Conservation (phyloP, 2,888 invertebrate genomes). For the Capitulum mitella region DNA sequence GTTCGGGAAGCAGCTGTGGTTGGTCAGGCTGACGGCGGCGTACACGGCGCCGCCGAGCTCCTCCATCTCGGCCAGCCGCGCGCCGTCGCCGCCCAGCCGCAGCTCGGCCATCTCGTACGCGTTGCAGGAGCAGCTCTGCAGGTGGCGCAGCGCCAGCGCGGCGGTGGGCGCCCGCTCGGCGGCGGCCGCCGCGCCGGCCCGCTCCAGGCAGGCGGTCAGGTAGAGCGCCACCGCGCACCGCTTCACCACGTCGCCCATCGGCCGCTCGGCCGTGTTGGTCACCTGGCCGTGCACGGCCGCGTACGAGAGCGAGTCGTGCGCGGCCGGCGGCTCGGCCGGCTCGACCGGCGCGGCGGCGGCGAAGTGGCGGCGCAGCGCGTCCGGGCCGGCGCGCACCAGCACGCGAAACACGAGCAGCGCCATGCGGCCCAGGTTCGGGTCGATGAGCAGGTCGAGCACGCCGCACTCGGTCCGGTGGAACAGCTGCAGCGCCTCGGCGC, state of each 20-base stretch:
- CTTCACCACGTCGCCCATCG: constrained; percentile 42
- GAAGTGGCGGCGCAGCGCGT: neutral
- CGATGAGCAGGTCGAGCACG: constrained; percentile 34
- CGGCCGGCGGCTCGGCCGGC: constrained; percentile 29
- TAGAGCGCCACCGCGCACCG: constrained; percentile 44
- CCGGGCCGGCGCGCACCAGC: neutral
- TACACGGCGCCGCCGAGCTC: constrained; percentile 48
- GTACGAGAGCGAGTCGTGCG: constrained; percentile 32
- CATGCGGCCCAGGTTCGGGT: constrained; percentile 33
- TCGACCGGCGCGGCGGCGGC: neutral
- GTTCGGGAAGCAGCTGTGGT: constrained; percentile 49
- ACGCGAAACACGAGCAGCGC: constrained; percentile 33
- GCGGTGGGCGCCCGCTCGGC: constrained; percentile 40
- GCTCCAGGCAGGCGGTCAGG: constrained; percentile 44
- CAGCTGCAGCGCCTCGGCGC: constrained; percentile 34
- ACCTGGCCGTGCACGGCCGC: constrained; percentile 30
- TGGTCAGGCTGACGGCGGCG: constrained; percentile 47
- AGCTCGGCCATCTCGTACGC: constrained; percentile 48
- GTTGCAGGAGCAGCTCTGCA: constrained; percentile 48
- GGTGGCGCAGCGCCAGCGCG: constrained; percentile 43
- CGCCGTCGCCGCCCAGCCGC: constrained; percentile 31
- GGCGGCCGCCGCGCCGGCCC: constrained; percentile 36
- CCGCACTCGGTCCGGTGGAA: constrained; percentile 38
- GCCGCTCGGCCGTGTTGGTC: constrained; percentile 31
- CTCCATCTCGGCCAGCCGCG: constrained; percentile 38